Conservation (phyloP, 2,888 invertebrate species). For the Pollenia amentaria region DNA sequence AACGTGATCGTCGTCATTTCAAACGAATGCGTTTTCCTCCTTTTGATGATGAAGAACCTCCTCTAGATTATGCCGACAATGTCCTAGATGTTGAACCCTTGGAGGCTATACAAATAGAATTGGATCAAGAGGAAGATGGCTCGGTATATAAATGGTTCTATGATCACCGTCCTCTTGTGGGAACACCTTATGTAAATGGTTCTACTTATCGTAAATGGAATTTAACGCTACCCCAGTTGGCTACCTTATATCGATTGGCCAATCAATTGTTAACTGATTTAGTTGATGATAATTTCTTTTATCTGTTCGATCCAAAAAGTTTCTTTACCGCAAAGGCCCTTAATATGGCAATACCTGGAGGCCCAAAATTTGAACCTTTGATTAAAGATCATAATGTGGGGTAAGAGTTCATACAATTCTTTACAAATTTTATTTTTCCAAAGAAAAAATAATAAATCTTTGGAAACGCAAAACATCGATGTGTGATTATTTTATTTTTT, state of each 20-base stretch:
- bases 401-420: slow-evolving; percentile 85
- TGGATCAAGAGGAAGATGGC: slow-evolving; percentile 97
- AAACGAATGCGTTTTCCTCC: slow-evolving; percentile 99
- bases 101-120: slow-evolving; percentile 99
- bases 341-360: slow-evolving; percentile 99
- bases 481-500: slow-evolving; percentile 75
- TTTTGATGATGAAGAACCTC: slow-evolving; percentile 99
- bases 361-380: slow-evolving; percentile 99
- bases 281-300: slow-evolving; percentile 99
- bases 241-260: slow-evolving; percentile 97
- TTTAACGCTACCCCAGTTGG: slow-evolving; percentile 97
- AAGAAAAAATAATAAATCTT: not conserved
- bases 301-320: slow-evolving; percentile 99
- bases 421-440: not conserved
- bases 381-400: slow-evolving; percentile 98
- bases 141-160: slow-evolving; percentile 99
- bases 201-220: slow-evolving; percentile 99
- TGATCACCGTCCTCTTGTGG: slow-evolving; percentile 97
- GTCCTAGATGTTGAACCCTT: slow-evolving; percentile 99
- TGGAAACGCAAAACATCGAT: not conserved
- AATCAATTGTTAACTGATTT: slow-evolving; percentile 99
- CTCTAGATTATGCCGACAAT: slow-evolving; percentile 99
- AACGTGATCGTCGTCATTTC: slow-evolving; percentile 98
- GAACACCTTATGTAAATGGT: slow-evolving; percentile 97
- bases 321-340: slow-evolving; percentile 99